Evolutionary conservation across 2,888 invertebrate genomes (phyloP).

Genomic region (Synergus gifuensis): DNA sequence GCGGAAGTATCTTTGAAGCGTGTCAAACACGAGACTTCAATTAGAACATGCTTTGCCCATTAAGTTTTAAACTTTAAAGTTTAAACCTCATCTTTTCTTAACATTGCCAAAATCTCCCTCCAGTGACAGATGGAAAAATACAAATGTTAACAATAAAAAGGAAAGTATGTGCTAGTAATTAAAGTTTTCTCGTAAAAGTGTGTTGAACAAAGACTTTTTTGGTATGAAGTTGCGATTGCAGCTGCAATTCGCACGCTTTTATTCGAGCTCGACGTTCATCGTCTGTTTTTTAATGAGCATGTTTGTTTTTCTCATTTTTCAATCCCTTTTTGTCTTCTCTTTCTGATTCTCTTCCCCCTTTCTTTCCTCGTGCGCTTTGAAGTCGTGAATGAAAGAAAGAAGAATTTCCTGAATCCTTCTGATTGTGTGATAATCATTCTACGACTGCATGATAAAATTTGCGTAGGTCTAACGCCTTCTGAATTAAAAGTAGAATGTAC

Average conservation of each 20-base stretch:
- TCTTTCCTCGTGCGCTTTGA: slow-evolving; percentile 11
- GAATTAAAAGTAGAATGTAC: slow-evolving; percentile 7
- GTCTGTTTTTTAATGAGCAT: slow-evolving; percentile 26
- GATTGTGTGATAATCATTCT: not conserved
- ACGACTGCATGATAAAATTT: not conserved
- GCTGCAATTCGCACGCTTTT: slow-evolving; percentile 33
- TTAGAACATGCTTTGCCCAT: slow-evolving; percentile 11
- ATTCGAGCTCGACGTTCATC: slow-evolving; percentile 9
- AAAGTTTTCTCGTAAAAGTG: not conserved
- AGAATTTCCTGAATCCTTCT: slow-evolving; percentile 20
- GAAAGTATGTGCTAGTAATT: not conserved
- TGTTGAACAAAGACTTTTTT: not conserved
- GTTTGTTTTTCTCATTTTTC: not conserved
- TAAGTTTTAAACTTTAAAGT: slow-evolving; percentile 4
- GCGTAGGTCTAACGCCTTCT: not conserved
- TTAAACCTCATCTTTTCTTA: not conserved
- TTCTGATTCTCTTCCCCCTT: slow-evolving; percentile 11
- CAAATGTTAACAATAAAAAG: not conserved
- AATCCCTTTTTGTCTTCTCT: not conserved
- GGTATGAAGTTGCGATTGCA: not conserved
- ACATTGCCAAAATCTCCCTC: not conserved
- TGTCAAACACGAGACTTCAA: slow-evolving; percentile 17
- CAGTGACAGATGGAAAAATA: not conserved
- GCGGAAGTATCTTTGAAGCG: slow-evolving; percentile 29
- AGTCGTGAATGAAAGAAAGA: slow-evolving; percentile 8